Evolutionary conservation across 2,888 invertebrate genomes (phyloP).

Genomic region (Drosophila buzzatii): DNA sequence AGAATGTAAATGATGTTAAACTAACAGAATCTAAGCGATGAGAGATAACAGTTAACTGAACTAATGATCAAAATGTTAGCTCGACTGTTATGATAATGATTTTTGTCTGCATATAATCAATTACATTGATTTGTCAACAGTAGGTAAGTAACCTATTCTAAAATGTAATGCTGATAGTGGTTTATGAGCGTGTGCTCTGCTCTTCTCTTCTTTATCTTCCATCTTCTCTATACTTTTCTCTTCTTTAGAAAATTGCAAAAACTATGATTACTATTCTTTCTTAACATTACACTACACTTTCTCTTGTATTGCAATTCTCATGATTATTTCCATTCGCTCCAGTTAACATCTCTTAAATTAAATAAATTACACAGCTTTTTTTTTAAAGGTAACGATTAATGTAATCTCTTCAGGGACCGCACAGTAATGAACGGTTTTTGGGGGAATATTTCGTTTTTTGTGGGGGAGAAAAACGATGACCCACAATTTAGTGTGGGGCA

Average conservation of each 20-base stretch:
- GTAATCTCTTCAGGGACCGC: constrained; percentile 64
- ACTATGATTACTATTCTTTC: neutral
- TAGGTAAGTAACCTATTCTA: neutral
- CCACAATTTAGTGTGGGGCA: constrained; percentile 23
- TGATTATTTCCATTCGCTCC: neutral
- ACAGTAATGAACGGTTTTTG: constrained; percentile 20
- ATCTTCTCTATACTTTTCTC: neutral
- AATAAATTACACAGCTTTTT: constrained; percentile 11
- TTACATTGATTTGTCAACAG: neutral
- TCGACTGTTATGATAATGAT: too few species aligned
- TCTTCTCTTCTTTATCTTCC: neutral
- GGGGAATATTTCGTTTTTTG: constrained; percentile 22
- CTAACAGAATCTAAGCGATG: too few species aligned
- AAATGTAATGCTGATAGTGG: too few species aligned
- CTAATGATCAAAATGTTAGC: too few species aligned
- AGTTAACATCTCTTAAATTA: neutral
- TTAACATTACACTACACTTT: neutral
- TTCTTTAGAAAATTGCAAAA: too few species aligned
- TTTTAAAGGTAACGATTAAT: constrained; percentile 69
- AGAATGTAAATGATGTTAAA: too few species aligned
- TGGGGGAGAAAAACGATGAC: neutral
- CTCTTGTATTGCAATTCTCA: neutral
- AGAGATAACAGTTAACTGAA: too few species aligned
- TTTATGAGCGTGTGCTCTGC: neutral
- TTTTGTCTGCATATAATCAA: too few species aligned